These are phyloP conservation scores for Sycophila sp. DNA, from an alignment of 1,140 invertebrate species.

Conservation along the genomic window DNA sequence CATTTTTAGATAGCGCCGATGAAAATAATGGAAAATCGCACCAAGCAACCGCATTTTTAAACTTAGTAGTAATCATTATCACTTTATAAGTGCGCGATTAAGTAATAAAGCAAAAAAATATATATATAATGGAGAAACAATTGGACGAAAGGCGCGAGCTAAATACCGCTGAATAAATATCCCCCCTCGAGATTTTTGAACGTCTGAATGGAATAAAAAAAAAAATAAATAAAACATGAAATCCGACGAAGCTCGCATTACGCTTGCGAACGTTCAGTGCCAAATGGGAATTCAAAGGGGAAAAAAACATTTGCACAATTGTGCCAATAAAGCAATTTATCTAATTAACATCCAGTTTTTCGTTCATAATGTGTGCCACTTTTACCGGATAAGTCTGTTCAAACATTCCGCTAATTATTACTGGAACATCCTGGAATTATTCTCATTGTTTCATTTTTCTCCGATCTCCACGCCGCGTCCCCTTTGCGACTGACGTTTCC, in stretches of 20 bases:
- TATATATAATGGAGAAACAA: background rate
- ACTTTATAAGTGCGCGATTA: slow-evolving; percentile 14
- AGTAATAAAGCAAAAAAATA: background rate
- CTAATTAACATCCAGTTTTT: too few relatives aligned
- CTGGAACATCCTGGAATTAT: background rate
- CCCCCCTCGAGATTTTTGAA: background rate
- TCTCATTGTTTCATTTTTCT: background rate
- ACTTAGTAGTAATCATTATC: slow-evolving; percentile 20
- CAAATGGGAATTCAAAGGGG: slow-evolving; percentile 4
- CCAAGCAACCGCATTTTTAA: slow-evolving; percentile 12
- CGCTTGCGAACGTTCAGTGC: slow-evolving; percentile 15
- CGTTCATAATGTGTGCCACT: too few relatives aligned
- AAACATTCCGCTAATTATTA: background rate
- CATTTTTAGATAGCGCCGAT: slow-evolving; percentile 15
- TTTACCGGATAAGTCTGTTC: slow-evolving; percentile 11
- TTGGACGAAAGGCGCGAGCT: background rate
- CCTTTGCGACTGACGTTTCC: background rate
- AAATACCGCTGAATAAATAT: too few relatives aligned
- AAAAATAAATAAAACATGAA: too few relatives aligned
- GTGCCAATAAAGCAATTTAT: background rate
- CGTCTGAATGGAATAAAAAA: too few relatives aligned
- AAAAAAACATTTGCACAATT: slow-evolving; percentile 19
- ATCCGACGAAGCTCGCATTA: too few relatives aligned
- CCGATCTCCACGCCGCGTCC: background rate
- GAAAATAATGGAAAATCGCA: slow-evolving; percentile 6